A percentile compares a stretch with the other conserved stretches of the same genome.
Conservation (phyloP, 2,113 vertebrate species). For the Melospiza melodia region DNA sequence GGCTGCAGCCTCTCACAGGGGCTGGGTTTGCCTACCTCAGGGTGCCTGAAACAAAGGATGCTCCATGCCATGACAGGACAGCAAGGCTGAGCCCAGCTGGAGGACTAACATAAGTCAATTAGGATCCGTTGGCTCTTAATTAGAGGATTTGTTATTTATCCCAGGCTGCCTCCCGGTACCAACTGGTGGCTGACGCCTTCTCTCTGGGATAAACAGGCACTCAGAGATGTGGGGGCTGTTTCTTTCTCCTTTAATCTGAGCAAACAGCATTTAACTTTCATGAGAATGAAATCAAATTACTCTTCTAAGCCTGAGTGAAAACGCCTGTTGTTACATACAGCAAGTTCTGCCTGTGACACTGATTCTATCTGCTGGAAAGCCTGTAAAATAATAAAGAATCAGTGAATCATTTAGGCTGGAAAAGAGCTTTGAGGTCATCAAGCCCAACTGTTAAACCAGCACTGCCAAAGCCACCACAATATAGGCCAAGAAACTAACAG, state of each 20-base stretch:
- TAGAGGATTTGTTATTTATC: constrained; percentile 22
- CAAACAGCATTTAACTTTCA: background rate
- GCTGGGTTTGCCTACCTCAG: background rate
- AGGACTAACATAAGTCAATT: background rate
- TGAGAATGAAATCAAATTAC: background rate
- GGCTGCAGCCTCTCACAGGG: background rate
- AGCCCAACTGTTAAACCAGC: background rate
- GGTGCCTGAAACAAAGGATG: constrained; percentile 2
- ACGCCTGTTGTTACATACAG: background rate
- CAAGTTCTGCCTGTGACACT: background rate
- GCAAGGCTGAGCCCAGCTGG: background rate
- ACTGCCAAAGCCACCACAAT: background rate
- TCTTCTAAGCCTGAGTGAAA: background rate
- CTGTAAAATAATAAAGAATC: background rate
- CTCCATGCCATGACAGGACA: background rate
- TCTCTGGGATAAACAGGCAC: background rate
- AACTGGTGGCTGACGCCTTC: background rate
- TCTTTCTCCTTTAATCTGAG: background rate
- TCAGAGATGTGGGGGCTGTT: background rate
- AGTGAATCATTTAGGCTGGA: background rate
- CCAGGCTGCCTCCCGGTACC: background rate
- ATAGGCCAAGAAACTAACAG: background rate
- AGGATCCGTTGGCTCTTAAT: constrained; percentile 17
- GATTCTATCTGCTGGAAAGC: background rate
- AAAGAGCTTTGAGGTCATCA: background rate